phyloP scores from a whole-genome alignment of 1,140 invertebrate species.

The Sitophilus oryzae region DNA sequence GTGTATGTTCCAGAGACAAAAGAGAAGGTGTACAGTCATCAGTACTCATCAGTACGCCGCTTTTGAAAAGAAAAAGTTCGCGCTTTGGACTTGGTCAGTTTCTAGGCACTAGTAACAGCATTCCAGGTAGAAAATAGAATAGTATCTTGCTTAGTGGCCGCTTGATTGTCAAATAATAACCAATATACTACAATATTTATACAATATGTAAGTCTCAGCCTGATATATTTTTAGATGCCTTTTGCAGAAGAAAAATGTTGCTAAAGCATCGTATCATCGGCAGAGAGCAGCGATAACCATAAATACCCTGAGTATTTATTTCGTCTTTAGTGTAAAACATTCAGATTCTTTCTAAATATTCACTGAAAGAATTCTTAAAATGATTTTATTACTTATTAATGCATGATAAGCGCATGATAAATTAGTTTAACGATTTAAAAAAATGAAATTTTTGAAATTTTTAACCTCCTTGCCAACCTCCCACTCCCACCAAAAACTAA shows the following conservation, averaged over 20 bases:
- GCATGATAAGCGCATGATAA: not conserved
- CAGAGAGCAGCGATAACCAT: too few relatives aligned
- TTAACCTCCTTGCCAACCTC: too few relatives aligned
- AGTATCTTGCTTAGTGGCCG: constrained; percentile 44
- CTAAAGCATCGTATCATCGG: too few relatives aligned
- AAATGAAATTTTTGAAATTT: too few relatives aligned
- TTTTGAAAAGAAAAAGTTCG: constrained; percentile 85
- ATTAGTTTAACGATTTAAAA: not conserved
- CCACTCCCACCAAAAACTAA: too few relatives aligned
- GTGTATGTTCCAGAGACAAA: constrained; percentile 56
- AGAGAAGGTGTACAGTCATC: constrained; percentile 83
- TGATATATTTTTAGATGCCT: not conserved
- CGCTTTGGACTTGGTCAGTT: constrained; percentile 86
- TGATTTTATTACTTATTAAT: too few relatives aligned
- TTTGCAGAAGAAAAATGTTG: too few relatives aligned
- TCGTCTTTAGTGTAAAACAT: too few relatives aligned
- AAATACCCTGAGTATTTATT: too few relatives aligned
- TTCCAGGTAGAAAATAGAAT: constrained; percentile 56
- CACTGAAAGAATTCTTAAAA: too few relatives aligned
- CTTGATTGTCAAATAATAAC: constrained; percentile 33
- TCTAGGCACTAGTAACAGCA: constrained; percentile 58
- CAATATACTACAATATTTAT: too few relatives aligned
- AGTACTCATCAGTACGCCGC: constrained; percentile 84
- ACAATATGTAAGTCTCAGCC: constrained; percentile 21
- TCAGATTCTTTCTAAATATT: too few relatives aligned